Evolutionary conservation across 1,140 invertebrate genomes (phyloP).

Genomic region (Drepana arcuata): DNA sequence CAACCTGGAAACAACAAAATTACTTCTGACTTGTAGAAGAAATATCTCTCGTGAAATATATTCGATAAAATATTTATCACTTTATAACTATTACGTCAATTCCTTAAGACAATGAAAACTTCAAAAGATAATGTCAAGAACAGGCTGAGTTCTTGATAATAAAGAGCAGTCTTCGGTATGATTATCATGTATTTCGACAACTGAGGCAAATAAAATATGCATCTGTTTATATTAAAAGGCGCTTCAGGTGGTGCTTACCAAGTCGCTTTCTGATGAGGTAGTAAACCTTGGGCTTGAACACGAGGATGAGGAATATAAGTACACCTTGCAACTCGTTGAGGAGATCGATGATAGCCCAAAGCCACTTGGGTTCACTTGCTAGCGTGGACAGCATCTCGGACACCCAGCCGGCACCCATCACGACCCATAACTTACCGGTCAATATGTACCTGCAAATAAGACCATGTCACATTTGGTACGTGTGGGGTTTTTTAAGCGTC

Average conservation of each 20-base stretch:
- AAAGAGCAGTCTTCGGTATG: too few relatives aligned
- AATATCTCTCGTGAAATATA: too few relatives aligned
- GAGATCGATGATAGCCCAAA: constrained; percentile 73
- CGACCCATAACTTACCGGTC: constrained; percentile 81
- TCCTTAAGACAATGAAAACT: constrained; percentile 8
- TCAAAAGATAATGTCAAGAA: too few relatives aligned
- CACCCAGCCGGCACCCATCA: constrained; percentile 83
- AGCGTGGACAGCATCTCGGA: constrained; percentile 76
- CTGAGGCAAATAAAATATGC: constrained; percentile 9
- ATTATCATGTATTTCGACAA: constrained; percentile 4
- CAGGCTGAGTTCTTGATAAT: too few relatives aligned
- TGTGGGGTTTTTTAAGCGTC: too few relatives aligned
- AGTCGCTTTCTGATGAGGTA: constrained; percentile 65
- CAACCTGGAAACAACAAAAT: constrained; percentile 56
- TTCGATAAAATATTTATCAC: too few relatives aligned
- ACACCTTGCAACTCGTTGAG: constrained; percentile 77
- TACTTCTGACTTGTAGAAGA: constrained; percentile 5
- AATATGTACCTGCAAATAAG: constrained; percentile 74
- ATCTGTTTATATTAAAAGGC: too few relatives aligned
- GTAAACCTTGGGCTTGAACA: constrained; percentile 75
- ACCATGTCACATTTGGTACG: too few relatives aligned
- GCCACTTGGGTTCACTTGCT: constrained; percentile 56
- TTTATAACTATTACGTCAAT: too few relatives aligned
- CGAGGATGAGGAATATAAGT: constrained; percentile 77
- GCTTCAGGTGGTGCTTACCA: too few relatives aligned